A percentile compares a stretch with the other conserved stretches of the same genome.
These are phyloP conservation scores for Mythimna lalbum DNA, from an alignment of 2,888 invertebrate species.

Conservation along the genomic window DNA sequence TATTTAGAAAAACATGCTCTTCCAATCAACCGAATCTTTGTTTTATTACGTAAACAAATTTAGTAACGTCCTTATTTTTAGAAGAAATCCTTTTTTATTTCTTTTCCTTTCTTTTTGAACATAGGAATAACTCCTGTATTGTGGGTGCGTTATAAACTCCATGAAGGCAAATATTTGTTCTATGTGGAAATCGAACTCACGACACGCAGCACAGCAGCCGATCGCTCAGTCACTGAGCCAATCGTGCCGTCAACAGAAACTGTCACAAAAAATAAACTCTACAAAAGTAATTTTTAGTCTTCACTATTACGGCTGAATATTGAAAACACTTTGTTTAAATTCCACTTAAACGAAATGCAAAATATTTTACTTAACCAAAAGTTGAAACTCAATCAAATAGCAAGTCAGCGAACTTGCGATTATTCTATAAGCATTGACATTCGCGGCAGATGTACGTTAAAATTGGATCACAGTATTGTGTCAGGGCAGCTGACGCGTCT, in stretches of 20 bases:
- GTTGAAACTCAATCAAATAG: slow-evolving; percentile 40
- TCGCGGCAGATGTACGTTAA: slow-evolving; percentile 70
- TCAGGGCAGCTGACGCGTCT: slow-evolving; percentile 65
- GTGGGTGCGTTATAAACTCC: too few species aligned
- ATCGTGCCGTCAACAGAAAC: neutral
- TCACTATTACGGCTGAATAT: neutral
- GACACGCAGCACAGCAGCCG: too few species aligned
- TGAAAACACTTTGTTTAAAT: neutral
- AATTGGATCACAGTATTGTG: slow-evolving; percentile 69
- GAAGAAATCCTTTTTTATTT: neutral
- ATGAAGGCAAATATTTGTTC: too few species aligned
- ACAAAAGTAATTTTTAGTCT: neutral
- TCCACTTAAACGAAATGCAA: neutral
- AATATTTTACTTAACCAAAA: slow-evolving; percentile 25
- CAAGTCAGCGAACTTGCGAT: slow-evolving; percentile 58
- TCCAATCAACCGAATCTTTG: slow-evolving; percentile 56
- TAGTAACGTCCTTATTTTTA: neutral
- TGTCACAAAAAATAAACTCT: neutral
- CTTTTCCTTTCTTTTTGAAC: too few species aligned
- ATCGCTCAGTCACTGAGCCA: too few species aligned
- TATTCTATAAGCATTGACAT: slow-evolving; percentile 66
- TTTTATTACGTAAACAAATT: slow-evolving; percentile 36
- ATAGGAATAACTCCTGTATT: too few species aligned
- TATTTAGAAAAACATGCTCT: slow-evolving; percentile 59
- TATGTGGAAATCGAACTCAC: too few species aligned